Evolutionary conservation across 2,888 invertebrate genomes (phyloP).

Genomic region (Calameuta pallipes): DNA sequence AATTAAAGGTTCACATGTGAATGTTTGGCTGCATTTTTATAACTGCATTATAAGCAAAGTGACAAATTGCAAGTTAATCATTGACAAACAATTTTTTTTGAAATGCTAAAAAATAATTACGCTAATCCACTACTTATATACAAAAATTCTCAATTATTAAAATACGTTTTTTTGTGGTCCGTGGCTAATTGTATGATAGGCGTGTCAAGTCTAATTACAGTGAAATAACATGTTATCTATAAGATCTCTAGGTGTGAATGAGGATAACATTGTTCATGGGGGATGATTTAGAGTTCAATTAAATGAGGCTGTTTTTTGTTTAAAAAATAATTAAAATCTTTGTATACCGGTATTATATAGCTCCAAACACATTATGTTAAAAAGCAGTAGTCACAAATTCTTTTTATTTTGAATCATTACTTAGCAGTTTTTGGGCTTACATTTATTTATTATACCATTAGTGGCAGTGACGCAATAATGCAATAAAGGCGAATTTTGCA

Average conservation of each 20-base stretch:
- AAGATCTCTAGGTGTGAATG: not conserved
- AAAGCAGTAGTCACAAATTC: not conserved
- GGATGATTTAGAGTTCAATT: not conserved
- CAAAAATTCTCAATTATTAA: not conserved
- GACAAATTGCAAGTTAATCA: not conserved
- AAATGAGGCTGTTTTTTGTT: not conserved
- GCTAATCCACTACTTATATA: not conserved
- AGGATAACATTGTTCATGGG: not conserved
- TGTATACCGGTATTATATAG: not conserved
- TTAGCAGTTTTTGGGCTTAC: too few species aligned
- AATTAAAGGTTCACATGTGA: not conserved
- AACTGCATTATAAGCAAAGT: not conserved
- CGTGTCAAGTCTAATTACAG: not conserved
- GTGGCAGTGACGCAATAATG: too few species aligned
- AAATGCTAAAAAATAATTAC: not conserved
- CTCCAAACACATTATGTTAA: not conserved
- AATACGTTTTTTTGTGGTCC: not conserved
- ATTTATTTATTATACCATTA: too few species aligned
- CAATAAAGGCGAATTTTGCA: too few species aligned
- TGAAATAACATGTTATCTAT: not conserved
- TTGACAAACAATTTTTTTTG: too few species aligned
- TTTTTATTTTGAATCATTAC: too few species aligned
- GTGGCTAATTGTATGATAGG: not conserved
- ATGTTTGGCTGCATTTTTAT: not conserved
- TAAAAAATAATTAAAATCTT: not conserved